phyloP scores from a whole-genome alignment of 2,888 invertebrate genomes.

The Lydus trimaculatus region DNA sequence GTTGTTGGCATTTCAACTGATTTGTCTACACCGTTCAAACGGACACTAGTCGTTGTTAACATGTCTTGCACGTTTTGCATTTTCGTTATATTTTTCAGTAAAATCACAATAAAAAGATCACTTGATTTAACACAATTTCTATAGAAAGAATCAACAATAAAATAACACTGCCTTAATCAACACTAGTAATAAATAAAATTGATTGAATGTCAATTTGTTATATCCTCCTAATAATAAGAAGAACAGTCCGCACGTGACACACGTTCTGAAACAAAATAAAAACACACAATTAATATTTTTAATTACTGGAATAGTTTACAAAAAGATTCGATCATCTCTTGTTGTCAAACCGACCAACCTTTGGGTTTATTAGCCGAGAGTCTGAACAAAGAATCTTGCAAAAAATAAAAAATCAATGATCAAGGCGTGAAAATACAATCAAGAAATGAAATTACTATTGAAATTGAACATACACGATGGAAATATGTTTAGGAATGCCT shows the following conservation, averaged over 20 bases:
- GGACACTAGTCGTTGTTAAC: conserved; percentile 34
- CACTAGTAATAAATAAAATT: conserved; percentile 27
- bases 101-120: background rate
- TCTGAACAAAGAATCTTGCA: conserved; percentile 7
- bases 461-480: background rate
- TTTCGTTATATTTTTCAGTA: conserved; percentile 28
- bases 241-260: conserved; percentile 14
- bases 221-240: conserved; percentile 16
- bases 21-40: conserved; percentile 46
- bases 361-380: background rate
- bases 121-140: background rate
- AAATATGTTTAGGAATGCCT: background rate
- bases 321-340: background rate
- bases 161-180: conserved; percentile 24
- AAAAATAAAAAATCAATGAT: conserved; percentile 11
- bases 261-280: conserved; percentile 25
- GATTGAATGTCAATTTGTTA: conserved; percentile 27
- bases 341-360: background rate
- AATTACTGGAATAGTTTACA: no score
- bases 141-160: background rate
- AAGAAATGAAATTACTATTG: background rate
- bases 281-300: background rate
- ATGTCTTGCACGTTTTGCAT: conserved; percentile 55
- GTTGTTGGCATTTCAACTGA: conserved; percentile 37
- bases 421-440: conserved; percentile 8